A percentile compares a stretch with the other conserved stretches of the same genome.
phyloP scores from a whole-genome alignment of 2,888 invertebrate species.

The Cerceris ruficornis region DNA sequence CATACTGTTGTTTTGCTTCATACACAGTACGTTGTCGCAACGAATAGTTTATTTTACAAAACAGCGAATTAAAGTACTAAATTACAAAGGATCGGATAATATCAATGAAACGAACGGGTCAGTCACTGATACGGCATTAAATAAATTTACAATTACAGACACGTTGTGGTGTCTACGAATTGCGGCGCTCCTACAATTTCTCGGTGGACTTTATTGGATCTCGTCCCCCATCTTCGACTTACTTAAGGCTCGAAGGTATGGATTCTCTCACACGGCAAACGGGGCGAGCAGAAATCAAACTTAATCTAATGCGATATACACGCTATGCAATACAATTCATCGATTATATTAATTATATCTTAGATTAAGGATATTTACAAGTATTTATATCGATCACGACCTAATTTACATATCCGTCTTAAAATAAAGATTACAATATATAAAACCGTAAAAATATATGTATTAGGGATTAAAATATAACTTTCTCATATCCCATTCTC shows the following conservation, averaged over 20 bases:
- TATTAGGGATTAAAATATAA: constrained; percentile 40
- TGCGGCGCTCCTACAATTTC: constrained; percentile 61
- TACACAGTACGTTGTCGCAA: constrained; percentile 59
- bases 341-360: constrained; percentile 18
- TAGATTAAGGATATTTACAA: constrained; percentile 50
- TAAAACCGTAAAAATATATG: constrained; percentile 52
- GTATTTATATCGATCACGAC: constrained; percentile 48
- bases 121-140: not conserved
- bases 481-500: constrained; percentile 11
- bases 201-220: constrained; percentile 70
- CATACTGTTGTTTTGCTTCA: constrained; percentile 64
- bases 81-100: constrained; percentile 3
- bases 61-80: not conserved
- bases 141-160: constrained; percentile 58
- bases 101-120: not conserved
- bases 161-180: constrained; percentile 54
- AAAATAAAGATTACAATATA: constrained; percentile 41
- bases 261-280: not conserved
- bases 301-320: constrained; percentile 22
- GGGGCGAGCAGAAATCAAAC: constrained; percentile 17
- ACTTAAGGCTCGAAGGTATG: constrained; percentile 55
- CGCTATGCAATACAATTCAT: constrained; percentile 18
- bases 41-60: constrained; percentile 38
- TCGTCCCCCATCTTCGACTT: constrained; percentile 58
- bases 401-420: constrained; percentile 24